Evolutionary conservation across 1,140 invertebrate species (phyloP).

Genomic region (Neodiprion lecontei): DNA sequence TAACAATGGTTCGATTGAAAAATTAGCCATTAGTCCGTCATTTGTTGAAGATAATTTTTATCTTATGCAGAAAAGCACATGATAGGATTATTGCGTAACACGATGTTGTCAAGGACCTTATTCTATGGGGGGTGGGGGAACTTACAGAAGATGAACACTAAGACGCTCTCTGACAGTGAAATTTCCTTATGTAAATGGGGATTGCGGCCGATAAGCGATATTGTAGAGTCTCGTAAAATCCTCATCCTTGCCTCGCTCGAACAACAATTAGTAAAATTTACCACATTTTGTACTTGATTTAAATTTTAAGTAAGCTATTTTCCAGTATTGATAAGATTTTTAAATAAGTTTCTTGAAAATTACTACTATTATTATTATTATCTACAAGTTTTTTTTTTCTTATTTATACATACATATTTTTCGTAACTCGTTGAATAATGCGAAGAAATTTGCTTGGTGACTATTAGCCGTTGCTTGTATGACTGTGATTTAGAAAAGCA

Average conservation of each 20-base stretch:
- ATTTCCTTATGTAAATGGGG: background rate
- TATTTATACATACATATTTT: background rate
- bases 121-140: no score
- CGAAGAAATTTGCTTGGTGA: constrained; percentile 46
- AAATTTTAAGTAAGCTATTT: constrained; percentile 43
- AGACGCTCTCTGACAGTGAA: background rate
- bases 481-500: constrained; percentile 55
- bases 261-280: constrained; percentile 35
- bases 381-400: background rate
- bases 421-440: constrained; percentile 21
- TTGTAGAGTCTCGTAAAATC: constrained; percentile 16
- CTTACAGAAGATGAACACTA: background rate
- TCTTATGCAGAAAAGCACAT: no score
- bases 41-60: no score
- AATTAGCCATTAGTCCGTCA: no score
- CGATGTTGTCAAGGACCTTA: no score
- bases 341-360: constrained; percentile 31
- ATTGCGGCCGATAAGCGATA: background rate
- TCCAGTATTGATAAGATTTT: constrained; percentile 53
- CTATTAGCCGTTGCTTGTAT: constrained; percentile 47
- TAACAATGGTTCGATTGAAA: no score
- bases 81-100: no score
- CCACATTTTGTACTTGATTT: constrained; percentile 52
- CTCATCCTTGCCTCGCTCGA: constrained; percentile 38
- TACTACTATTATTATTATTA: constrained; percentile 1